Base-by-base conservation (phyloP, 2,797 vertebrate species). In the Otolemur crassicaudatus region DNA sequence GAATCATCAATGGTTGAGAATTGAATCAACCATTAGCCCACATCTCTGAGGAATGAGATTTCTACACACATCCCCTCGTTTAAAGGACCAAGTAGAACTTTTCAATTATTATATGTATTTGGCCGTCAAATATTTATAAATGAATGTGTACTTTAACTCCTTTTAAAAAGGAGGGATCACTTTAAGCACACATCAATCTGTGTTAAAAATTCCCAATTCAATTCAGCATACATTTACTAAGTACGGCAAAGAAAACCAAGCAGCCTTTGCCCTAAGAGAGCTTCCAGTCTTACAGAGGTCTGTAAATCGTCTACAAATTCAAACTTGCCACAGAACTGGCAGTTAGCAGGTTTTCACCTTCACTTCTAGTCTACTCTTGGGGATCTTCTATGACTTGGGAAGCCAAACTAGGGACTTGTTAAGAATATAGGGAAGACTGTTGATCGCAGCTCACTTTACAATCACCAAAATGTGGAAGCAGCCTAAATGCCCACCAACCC, bases 101-200 rank as follows among this genome's bases (percentile, higher is more conserved):
- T 84, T 69, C 27, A 85, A 72, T 79, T 86, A 63, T 80, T 92
- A 43, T 5, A 46, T 19, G 29, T 63, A 84, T 61, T 90, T 87
- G 58, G 23, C n/a, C 76, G 93, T 88, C 31, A 85, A 94, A 77
- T 19, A 95, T 82, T 53, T 87, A 17, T 63, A 88, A 92, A 88
- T 70, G 75, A 31, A 63, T 53, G 11, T 61, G 56, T 43, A 23
- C 23, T 69, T 95, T 49, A 82, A 81, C 75, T 91, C 58, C 40
- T 84, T 96, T 76, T 89, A 60, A 95, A 88, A 95, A 82, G 46
- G 25, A 61, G 20, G 23, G 58, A 27, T 43, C 27, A 90, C 79
- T 88, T 94, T 83, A 95, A 93, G 81, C 2, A 31, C 40, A n/a
- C 3, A 77, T 82, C 91, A 53, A 90, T 63, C 31, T 93, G 5